phyloP scores from a whole-genome alignment of 2,888 invertebrate species.

The Polydrusus cervinus region DNA sequence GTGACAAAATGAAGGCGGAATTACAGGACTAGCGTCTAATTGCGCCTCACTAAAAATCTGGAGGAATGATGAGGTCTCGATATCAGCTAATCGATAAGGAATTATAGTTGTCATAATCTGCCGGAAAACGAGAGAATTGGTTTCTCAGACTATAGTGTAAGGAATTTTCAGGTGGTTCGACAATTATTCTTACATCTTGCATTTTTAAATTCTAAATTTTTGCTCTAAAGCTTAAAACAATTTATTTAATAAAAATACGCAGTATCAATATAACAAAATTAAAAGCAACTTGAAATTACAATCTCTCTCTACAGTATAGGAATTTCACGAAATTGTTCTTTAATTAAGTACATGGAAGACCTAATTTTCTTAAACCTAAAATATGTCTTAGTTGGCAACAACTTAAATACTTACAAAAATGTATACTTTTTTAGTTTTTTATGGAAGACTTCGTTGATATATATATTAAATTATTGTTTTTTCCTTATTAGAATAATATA shows the following conservation, averaged over 20 bases:
- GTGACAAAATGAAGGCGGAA: too few species aligned
- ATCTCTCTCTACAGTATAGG: background rate
- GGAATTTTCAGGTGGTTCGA: too few species aligned
- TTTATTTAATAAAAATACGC: too few species aligned
- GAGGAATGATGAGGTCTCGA: too few species aligned
- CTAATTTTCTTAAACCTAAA: constrained; percentile 15
- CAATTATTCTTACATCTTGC: too few species aligned
- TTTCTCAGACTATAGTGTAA: too few species aligned
- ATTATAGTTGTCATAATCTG: too few species aligned
- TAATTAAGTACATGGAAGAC: constrained; percentile 9
- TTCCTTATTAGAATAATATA: background rate
- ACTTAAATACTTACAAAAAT: constrained; percentile 18
- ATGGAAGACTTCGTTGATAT: constrained; percentile 40
- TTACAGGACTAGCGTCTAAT: too few species aligned
- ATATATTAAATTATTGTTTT: background rate
- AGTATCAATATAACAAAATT: too few species aligned
- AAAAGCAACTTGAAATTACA: background rate
- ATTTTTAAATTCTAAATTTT: constrained; percentile 5
- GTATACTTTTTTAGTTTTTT: constrained; percentile 13
- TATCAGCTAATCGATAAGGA: too few species aligned
- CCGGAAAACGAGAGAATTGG: too few species aligned
- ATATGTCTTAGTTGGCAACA: constrained; percentile 5
- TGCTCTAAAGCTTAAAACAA: background rate
- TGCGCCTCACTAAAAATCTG: too few species aligned
- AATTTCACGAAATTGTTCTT: background rate